Conservation (phyloP, 2,888 invertebrate genomes). For the Xanthia togata region DNA sequence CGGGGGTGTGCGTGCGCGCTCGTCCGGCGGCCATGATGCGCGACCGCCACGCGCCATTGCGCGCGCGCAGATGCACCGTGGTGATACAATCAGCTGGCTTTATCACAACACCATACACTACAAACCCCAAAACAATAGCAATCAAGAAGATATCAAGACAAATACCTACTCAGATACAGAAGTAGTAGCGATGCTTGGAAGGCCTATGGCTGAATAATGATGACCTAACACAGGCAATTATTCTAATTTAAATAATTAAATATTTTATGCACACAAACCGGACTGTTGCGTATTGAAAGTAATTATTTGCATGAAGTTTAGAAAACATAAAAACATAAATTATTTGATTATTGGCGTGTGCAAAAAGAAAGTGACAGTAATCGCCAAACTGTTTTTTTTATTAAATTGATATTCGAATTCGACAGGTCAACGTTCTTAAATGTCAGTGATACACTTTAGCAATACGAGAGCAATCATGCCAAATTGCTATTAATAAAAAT, state of each 20-base stretch:
- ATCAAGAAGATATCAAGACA: neutral
- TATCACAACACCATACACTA: conserved; percentile 33
- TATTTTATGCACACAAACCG: conserved; percentile 22
- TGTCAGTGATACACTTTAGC: conserved; percentile 42
- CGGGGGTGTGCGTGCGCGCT: conserved; percentile 71
- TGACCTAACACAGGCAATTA: neutral
- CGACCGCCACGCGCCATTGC: conserved; percentile 79
- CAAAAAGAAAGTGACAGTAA: conserved; percentile 54
- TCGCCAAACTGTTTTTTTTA: conserved; percentile 34
- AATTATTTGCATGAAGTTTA: conserved; percentile 25
- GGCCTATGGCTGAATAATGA: conserved; percentile 5
- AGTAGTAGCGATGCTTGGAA: neutral
- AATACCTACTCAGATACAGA: too few relatives aligned
- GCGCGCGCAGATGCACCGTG: conserved; percentile 65
- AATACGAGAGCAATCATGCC: conserved; percentile 60
- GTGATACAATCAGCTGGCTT: conserved; percentile 62
- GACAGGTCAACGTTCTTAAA: conserved; percentile 34
- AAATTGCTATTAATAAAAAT: conserved; percentile 59
- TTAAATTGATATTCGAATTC: conserved; percentile 42
- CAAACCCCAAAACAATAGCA: conserved; percentile 27
- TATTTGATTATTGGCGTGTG: conserved; percentile 32
- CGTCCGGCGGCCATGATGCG: conserved; percentile 77
- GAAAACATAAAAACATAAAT: conserved; percentile 41
- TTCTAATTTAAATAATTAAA: neutral
- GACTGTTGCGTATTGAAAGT: conserved; percentile 37